Conservation (phyloP, 92 coral and sea anemone genomes). For the Pocillopora meandrina region DNA sequence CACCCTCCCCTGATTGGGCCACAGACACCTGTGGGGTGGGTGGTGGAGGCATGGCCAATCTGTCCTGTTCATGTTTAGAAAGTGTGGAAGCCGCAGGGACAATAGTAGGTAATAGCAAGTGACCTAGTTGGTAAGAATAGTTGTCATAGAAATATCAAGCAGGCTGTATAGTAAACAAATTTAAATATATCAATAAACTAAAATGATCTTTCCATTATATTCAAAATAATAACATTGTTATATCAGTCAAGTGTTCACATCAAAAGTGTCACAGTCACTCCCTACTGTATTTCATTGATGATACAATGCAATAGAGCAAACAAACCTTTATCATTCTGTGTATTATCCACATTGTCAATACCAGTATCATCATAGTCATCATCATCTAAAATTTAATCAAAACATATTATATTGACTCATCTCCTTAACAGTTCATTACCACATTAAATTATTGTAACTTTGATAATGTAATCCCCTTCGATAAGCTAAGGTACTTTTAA, state of each 20-base stretch:
- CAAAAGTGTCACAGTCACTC: no score
- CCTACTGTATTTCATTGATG: no score
- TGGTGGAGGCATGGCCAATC: slow-evolving; percentile 99
- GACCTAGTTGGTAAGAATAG: slow-evolving; percentile 20
- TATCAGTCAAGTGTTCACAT: no score
- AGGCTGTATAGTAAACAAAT: background rate
- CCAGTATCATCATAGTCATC: slow-evolving; percentile 70
- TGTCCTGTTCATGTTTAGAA: slow-evolving; percentile 93
- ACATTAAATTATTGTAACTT: no score
- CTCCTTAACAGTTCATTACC: no score
- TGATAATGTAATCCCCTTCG: no score
- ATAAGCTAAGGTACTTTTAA: no score
- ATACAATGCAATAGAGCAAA: background rate
- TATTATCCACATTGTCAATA: slow-evolving; percentile 24
- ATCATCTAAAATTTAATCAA: slow-evolving; percentile 23
- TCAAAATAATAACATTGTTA: no score
- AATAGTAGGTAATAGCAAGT: slow-evolving; percentile 77
- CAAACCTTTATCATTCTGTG: slow-evolving; percentile 27
- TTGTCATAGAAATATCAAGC: background rate
- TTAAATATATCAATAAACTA: background rate
- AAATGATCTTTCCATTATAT: no score
- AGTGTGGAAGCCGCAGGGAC: slow-evolving; percentile 92
- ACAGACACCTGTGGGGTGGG: slow-evolving; percentile 60
- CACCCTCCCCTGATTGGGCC: slow-evolving; percentile 29
- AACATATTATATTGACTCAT: background rate